A percentile compares a stretch with the other conserved stretches of the same genome.
Conservation (phyloP, 2,113 vertebrate genomes). For the Condylura cristata region DNA sequence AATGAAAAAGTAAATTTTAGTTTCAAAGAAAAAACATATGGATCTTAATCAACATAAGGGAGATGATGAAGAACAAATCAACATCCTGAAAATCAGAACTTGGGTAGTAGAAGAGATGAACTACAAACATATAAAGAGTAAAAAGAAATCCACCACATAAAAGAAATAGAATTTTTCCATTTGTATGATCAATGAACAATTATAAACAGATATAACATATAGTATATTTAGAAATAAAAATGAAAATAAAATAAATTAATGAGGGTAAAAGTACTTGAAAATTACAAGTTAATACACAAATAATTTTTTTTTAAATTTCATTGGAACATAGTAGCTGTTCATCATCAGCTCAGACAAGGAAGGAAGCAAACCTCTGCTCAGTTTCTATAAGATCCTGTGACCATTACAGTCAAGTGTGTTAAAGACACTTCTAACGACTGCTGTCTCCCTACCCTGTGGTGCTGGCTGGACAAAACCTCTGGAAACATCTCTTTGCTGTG, state of each 20-base stretch:
- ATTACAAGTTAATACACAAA: neutral
- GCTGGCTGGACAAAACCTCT: neutral
- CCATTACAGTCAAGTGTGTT: neutral
- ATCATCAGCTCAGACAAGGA: neutral
- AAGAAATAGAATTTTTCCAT: neutral
- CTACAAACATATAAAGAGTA: no score
- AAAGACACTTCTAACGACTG: neutral
- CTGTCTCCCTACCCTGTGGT: no score
- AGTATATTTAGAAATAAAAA: conserved; percentile 29
- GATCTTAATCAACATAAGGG: no score
- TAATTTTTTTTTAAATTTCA: conserved; percentile 1
- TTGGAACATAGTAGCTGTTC: neutral
- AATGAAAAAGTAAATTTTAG: no score
- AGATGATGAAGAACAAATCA: no score
- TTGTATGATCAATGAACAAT: conserved; percentile 12
- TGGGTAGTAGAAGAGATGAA: no score
- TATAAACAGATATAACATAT: conserved; percentile 12
- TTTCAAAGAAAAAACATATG: no score
- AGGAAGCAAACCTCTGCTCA: neutral
- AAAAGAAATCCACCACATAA: no score
- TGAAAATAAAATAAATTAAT: conserved; percentile 10
- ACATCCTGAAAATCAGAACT: no score
- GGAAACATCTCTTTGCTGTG: neutral
- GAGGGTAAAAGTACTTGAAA: neutral
- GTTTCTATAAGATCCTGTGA: neutral